Evolutionary conservation across 1,140 invertebrate species (phyloP).

Genomic region (Reticulitermes speratus): DNA sequence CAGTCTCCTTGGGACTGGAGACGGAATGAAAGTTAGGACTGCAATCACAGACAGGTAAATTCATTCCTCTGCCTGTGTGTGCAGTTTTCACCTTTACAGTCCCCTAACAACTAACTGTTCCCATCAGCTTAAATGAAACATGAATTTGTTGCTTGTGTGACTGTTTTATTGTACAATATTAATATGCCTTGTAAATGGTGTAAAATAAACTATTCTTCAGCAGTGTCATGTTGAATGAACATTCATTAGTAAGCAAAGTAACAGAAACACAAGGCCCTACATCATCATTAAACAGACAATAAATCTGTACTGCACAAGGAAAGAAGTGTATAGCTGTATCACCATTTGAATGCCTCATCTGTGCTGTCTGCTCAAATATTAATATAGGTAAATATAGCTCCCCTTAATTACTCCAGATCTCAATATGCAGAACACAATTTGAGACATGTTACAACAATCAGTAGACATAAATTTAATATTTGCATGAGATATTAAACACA

Average conservation of each 20-base stretch:
- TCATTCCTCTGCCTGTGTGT: too few relatives aligned
- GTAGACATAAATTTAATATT: neutral
- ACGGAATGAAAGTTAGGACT: too few relatives aligned
- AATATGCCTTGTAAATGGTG: neutral
- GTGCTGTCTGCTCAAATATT: neutral
- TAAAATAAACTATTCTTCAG: neutral
- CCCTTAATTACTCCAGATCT: neutral
- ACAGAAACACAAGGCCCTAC: neutral
- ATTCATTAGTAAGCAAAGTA: neutral
- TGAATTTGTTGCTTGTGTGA: neutral
- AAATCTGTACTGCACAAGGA: neutral
- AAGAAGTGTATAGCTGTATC: neutral
- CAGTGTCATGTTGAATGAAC: neutral
- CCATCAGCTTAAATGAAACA: too few relatives aligned
- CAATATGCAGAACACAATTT: neutral
- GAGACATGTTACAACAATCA: neutral
- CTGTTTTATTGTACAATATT: slow-evolving; percentile 10
- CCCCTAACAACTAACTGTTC: too few relatives aligned
- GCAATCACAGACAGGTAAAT: too few relatives aligned
- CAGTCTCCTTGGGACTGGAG: too few relatives aligned
- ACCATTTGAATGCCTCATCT: neutral
- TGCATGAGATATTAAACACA: neutral
- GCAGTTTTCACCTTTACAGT: too few relatives aligned
- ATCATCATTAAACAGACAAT: neutral
- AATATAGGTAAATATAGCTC: neutral